Percentiles rank a stretch among this genome's conserved stretches.
Conservation (phyloP, 2,888 invertebrate species). For the Ephialtes manifestator region DNA sequence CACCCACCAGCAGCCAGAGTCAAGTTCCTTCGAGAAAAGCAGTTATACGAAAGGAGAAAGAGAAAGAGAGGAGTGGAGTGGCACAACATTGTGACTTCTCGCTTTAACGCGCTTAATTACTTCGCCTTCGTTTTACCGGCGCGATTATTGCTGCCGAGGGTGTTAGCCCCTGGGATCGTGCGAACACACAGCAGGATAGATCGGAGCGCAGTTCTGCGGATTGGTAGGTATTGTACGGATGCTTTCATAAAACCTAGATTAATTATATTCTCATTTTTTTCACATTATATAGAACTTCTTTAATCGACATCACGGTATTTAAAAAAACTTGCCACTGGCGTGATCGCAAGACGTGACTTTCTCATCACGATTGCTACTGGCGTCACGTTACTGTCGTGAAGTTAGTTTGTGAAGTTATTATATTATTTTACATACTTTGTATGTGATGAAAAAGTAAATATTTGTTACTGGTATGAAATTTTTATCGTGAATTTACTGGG, state of each 20-base stretch:
- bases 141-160: constrained; percentile 49
- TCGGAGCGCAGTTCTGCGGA: not conserved
- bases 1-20: constrained; percentile 28
- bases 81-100: constrained; percentile 73
- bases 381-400: no score
- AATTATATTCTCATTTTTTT: not conserved
- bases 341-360: no score
- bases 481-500: no score
- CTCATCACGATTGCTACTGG: no score
- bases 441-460: no score
- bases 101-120: constrained; percentile 78
- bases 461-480: no score
- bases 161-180: not conserved
- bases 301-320: not conserved
- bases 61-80: constrained; percentile 70
- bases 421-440: no score
- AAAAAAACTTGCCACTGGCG: no score
- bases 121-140: constrained; percentile 73
- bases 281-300: not conserved
- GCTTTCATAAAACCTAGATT: not conserved
- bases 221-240: not conserved
- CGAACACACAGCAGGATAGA: not conserved
- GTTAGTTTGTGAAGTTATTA: no score
- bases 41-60: constrained; percentile 62
- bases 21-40: constrained; percentile 61